Evolutionary conservation across 2,888 invertebrate genomes (phyloP).

Genomic region (Artemia sp.): DNA sequence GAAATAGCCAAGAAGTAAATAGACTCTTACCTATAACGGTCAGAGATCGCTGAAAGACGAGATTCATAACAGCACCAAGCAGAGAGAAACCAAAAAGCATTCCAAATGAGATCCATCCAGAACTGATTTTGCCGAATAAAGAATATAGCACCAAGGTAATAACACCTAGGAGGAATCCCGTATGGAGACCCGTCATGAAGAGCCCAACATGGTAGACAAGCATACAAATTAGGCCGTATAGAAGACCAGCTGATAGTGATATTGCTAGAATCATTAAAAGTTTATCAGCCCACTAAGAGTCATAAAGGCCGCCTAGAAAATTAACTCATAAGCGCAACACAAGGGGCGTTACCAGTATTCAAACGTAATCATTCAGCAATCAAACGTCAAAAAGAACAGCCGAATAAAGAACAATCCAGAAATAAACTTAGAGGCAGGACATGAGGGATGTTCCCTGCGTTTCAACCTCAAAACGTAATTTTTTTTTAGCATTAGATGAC

Average conservation of each 20-base stretch:
- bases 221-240: conserved; percentile 63
- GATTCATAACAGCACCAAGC: conserved; percentile 49
- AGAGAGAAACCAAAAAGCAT: conserved; percentile 48
- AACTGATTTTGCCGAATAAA: conserved; percentile 39
- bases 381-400: too few relatives aligned
- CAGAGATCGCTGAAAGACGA: conserved; percentile 55
- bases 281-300: too few relatives aligned
- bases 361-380: too few relatives aligned
- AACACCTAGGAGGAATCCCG: conserved; percentile 47
- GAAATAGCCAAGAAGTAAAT: too few relatives aligned
- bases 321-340: too few relatives aligned
- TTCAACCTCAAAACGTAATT: too few relatives aligned
- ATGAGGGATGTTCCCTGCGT: too few relatives aligned
- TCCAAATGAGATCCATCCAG: conserved; percentile 52
- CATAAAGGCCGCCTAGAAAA: too few relatives aligned
- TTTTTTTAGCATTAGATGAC: too few relatives aligned
- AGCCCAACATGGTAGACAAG: conserved; percentile 62
- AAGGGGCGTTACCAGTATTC: too few relatives aligned
- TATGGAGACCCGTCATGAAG: conserved; percentile 61
- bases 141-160: conserved; percentile 40
- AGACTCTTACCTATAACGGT: conserved; percentile 39
- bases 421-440: too few relatives aligned
- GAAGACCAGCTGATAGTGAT: conserved; percentile 50
- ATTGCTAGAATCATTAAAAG: conserved; percentile 38
- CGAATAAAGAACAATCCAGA: too few relatives aligned